Percentiles rank a stretch among this genome's conserved stretches.
Conservation (phyloP, 2,797 vertebrate genomes). For the Loriculus beryllinus region DNA sequence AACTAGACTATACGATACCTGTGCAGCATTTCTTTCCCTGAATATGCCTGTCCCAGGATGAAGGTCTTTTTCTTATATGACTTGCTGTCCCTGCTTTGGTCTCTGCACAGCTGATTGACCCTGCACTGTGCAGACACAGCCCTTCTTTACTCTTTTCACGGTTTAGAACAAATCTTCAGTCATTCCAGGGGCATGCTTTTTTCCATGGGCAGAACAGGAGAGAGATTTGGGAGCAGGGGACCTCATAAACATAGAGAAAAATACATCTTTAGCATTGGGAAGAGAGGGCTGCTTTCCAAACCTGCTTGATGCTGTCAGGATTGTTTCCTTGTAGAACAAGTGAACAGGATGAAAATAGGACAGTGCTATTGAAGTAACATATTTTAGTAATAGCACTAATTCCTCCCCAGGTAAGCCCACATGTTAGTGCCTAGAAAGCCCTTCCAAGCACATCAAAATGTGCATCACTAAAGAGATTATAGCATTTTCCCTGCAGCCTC, state of each 20-base stretch:
- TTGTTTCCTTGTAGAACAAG: background rate
- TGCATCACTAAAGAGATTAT: conserved; percentile 17
- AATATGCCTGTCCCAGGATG: background rate
- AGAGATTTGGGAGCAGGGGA: background rate
- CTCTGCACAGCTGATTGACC: background rate
- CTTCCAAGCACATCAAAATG: background rate
- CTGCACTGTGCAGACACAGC: background rate
- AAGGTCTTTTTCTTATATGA: background rate
- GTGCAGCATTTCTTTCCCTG: background rate
- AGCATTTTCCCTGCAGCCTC: conserved; percentile 1
- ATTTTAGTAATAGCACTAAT: background rate
- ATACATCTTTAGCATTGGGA: background rate
- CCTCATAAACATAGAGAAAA: background rate
- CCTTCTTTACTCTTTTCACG: background rate
- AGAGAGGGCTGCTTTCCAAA: background rate
- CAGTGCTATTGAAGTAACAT: background rate
- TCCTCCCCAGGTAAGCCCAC: conserved; percentile 2
- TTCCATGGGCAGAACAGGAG: conserved; percentile 10
- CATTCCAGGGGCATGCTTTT: background rate
- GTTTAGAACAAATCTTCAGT: conserved; percentile 8
- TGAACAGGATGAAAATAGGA: background rate
- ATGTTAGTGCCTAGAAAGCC: background rate
- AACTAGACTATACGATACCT: background rate
- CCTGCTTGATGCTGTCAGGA: background rate
- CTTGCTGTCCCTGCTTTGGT: background rate